Conservation (phyloP, 53 echinoderm and acorn worm genomes). For the Arbacia lixula region DNA sequence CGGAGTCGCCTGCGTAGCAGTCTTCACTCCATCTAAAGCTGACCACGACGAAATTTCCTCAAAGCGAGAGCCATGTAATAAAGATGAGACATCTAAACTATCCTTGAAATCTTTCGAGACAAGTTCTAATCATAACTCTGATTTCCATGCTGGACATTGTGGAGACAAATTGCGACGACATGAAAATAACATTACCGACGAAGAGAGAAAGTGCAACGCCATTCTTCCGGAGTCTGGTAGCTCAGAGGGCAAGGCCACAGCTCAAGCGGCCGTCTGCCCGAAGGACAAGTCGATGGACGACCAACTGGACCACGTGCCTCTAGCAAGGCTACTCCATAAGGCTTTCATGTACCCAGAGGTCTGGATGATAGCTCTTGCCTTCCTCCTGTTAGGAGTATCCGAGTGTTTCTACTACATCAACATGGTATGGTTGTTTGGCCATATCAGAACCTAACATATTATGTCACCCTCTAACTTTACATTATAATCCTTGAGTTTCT, state of each 20-base stretch:
- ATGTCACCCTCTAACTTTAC: too few species aligned
- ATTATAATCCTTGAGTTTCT: too few species aligned
- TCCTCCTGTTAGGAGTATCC: neutral
- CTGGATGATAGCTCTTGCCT: neutral
- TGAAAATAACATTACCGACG: neutral
- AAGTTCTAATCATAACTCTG: too few species aligned
- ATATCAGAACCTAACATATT: too few species aligned
- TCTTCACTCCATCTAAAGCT: neutral
- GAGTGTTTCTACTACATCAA: conserved; percentile 26
- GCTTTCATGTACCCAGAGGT: conserved; percentile 6
- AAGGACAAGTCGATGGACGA: neutral
- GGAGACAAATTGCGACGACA: neutral
- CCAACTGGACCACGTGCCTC: neutral
- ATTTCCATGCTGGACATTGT: too few species aligned
- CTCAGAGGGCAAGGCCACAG: neutral
- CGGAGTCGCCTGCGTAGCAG: conserved; percentile 2
- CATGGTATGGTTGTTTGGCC: conserved; percentile 23
- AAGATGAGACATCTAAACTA: neutral
- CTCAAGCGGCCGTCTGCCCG: neutral
- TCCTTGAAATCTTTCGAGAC: too few species aligned
- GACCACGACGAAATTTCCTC: neutral
- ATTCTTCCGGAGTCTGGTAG: neutral
- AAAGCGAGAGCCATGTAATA: neutral
- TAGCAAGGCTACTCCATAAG: neutral
- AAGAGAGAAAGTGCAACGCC: neutral